Evolutionary conservation across 2,113 vertebrate genomes (phyloP), one percentile per base, ranked within the genome.

Genomic region (Myrmecophaga tridactyla): DNA sequence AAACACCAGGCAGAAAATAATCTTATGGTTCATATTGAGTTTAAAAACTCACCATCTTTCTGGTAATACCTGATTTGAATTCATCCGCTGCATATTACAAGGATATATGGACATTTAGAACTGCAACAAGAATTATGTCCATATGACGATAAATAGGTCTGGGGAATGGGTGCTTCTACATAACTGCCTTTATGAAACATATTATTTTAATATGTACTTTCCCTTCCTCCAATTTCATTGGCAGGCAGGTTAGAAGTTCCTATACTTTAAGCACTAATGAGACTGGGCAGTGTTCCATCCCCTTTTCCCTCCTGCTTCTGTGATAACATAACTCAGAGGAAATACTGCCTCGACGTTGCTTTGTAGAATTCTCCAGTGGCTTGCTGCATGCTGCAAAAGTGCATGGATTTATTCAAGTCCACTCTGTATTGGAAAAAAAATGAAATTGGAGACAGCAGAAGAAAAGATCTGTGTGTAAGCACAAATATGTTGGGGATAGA

Each of bases 401-500:
- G 0, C 34, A 87, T 13, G 62, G 81, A 83, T 92, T 60, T 53
- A 90, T 92, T 97, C 88, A 95, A 97, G 82, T 70, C 56, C 81
- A 58, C 78, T 94, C 58, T 93, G 78, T 21, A 82, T 12, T 84
- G 5, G 31, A 39, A 86, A 94, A 72, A 70, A 86, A 90, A 90
- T 86, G 90, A 75, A 96, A 97, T 84, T 96, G 53, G 62, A 89
- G 65, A 81, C 65, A 97, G 93, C 18, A 92, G 65, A 78, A 0
- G 0, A 94, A 67, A 89, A 87, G 86, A 88, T 94, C 80, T 46
- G 53, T 48, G 85, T 88, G 36, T 58, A 94, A 69, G 41, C 56
- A 41, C 94, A 96, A 98, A 94, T 97, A 98, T 36, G 14, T 95
- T 69, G 93, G 81, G 70, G 46, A 94, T 84, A 92, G 92, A 97